These are phyloP conservation scores for Campylomormyrus numenius DNA, from an alignment of 2,113 vertebrate genomes.

Conservation along the genomic window DNA sequence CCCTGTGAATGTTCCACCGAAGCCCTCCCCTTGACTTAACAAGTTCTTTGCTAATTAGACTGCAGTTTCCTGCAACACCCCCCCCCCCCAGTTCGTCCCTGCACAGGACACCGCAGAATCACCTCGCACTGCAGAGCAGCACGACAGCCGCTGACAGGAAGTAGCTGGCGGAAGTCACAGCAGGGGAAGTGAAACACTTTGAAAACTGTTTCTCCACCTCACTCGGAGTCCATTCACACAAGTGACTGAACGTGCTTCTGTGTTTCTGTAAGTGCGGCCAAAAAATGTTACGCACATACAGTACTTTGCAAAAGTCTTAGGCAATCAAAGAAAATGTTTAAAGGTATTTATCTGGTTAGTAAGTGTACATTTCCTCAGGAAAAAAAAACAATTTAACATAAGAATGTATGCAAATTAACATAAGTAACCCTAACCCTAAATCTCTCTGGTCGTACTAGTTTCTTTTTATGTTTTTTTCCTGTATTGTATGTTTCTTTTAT, in stretches of 20 bases:
- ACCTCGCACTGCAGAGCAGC: background rate
- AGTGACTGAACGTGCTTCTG: background rate
- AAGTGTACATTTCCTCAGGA: background rate
- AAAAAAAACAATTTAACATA: background rate
- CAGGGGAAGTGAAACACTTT: constrained; percentile 5
- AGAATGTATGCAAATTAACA: background rate
- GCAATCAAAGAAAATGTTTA: background rate
- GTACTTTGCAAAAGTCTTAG: background rate
- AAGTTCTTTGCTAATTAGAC: background rate
- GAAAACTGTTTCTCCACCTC: background rate
- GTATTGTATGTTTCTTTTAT: background rate
- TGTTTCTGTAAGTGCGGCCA: background rate
- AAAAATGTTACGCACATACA: background rate
- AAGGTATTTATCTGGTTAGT: background rate
- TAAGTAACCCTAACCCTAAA: background rate
- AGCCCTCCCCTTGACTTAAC: background rate
- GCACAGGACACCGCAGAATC: background rate
- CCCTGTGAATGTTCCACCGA: background rate
- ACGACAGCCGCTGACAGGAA: background rate
- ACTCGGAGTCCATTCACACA: background rate
- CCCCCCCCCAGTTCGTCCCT: background rate
- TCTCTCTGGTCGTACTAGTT: background rate
- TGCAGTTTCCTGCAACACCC: background rate
- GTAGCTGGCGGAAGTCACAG: background rate
- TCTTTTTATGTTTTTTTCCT: background rate